Base-by-base conservation (phyloP, 2,888 invertebrate species). In the Cinara cedri region DNA sequence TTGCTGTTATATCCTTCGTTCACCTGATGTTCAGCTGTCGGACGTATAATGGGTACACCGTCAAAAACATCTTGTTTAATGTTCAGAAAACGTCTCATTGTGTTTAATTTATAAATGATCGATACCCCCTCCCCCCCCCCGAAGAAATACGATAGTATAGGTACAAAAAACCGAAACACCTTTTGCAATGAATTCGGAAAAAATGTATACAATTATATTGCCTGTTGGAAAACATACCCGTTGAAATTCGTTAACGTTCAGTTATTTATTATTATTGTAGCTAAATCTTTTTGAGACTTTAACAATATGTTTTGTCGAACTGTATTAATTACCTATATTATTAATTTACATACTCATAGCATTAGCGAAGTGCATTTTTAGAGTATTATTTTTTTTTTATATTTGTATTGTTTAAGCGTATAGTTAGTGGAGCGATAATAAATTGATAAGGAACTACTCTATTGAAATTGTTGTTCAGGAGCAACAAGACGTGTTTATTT, bases 11-110 rank as follows among this genome's bases (percentile, higher is more conserved):
- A 55, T 55, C 16, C 42, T 75, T n/a, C 75, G 44, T 54, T 75
- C 55, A 65, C 75, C 75, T 75, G 75, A 75, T 65, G 75, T 75
- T 65, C 75, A 65, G 75, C 65, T 65, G 75, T 75, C 65, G n/a
- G n/a, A n/a, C 62, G 19, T 26, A 10, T 16, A 26, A 62, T 51
- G 49, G 16, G 21, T 49, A 62, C 14, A 62, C 71, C 16, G 72
- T 60, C 11, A 11, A 60, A 57, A 46, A 72, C 57, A 13, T 13
- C 49, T 72, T 19, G 13, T 51, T 72, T 51, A 14, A 14, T 13
- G 21, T 26, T 51, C 3, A 14, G 49, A 72, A 34, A 72, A 62
- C 14, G 19, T 57, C 16, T 24, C 34, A 49, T 72, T 62, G 72
- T 62, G 34, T 26, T 34, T 19, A 16, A 72, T 62, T 62, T 34